A percentile compares a stretch with the other conserved stretches of the same genome.
Conservation (phyloP, 2,888 invertebrate genomes). For the Melinopterus prodromus region DNA sequence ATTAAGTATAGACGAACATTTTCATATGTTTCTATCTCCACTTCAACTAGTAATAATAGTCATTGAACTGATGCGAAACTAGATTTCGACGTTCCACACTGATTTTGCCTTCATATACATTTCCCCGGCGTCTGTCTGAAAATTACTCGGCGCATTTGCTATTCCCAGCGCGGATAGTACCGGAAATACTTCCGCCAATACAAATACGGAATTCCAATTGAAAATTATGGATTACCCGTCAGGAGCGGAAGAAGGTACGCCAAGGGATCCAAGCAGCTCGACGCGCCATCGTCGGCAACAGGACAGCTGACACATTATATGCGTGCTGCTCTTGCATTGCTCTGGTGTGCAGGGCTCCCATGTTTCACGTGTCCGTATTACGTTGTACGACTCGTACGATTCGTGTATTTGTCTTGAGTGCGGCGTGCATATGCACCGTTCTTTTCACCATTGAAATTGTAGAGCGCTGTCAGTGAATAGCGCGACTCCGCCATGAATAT, state of each 20-base stretch:
- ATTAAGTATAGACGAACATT: not conserved
- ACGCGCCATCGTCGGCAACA: not conserved
- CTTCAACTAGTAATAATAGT: too few relatives aligned
- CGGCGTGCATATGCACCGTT: not conserved
- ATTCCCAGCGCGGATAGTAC: conserved; percentile 14
- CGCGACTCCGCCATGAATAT: not conserved
- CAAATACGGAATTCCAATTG: conserved; percentile 22
- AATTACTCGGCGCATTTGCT: conserved; percentile 9
- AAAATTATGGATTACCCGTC: conserved; percentile 25
- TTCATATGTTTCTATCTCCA: not conserved
- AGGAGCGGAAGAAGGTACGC: not conserved
- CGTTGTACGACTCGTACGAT: not conserved
- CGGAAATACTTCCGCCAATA: conserved; percentile 20
- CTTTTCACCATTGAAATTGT: not conserved
- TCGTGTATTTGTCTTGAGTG: not conserved
- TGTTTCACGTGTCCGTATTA: not conserved
- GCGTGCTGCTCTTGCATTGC: not conserved
- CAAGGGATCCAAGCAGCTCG: conserved; percentile 8
- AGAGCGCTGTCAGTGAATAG: not conserved
- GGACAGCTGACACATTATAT: conserved; percentile 16
- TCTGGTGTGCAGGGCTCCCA: not conserved
- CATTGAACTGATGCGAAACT: too few relatives aligned
- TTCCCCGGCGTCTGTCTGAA: not conserved
- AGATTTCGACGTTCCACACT: too few relatives aligned
- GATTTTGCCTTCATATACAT: too few relatives aligned